Conservation (phyloP, 2,888 invertebrate species). For the Drosophila formosana region DNA sequence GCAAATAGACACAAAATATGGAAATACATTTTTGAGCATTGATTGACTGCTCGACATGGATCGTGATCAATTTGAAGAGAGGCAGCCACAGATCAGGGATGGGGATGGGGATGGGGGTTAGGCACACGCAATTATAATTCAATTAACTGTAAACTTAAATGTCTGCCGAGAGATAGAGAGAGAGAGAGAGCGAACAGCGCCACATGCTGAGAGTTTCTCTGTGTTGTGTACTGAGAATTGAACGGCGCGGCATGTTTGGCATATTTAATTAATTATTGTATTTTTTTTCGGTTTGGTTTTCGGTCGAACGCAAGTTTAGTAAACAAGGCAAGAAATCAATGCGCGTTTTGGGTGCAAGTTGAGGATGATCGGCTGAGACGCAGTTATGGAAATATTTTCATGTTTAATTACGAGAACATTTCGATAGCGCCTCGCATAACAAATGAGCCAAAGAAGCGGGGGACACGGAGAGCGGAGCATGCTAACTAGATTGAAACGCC, state of each 20-base stretch:
- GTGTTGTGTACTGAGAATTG: slow-evolving; percentile 27
- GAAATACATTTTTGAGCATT: slow-evolving; percentile 49
- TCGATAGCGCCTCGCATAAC: slow-evolving; percentile 54
- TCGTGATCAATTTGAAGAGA: slow-evolving; percentile 60
- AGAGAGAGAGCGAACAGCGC: slow-evolving; percentile 36
- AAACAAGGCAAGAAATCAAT: slow-evolving; percentile 49
- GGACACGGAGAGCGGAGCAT: slow-evolving; percentile 27
- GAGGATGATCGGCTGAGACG: slow-evolving; percentile 15
- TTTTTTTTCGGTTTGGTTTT: slow-evolving; percentile 17
- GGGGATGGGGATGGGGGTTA: background rate
- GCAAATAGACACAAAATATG: slow-evolving; percentile 48
- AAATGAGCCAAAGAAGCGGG: slow-evolving; percentile 41
- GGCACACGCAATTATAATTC: slow-evolving; percentile 69
- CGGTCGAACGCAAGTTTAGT: slow-evolving; percentile 28
- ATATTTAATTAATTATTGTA: slow-evolving; percentile 76
- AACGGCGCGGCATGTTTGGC: slow-evolving; percentile 61
- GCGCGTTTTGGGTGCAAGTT: slow-evolving; percentile 6
- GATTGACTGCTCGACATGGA: slow-evolving; percentile 74
- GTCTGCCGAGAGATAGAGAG: slow-evolving; percentile 11
- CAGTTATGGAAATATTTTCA: slow-evolving; percentile 72
- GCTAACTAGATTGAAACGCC: slow-evolving; percentile 66
- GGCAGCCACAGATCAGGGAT: background rate
- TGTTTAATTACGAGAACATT: slow-evolving; percentile 71
- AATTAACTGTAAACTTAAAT: slow-evolving; percentile 69
- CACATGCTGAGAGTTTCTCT: slow-evolving; percentile 56